Percentiles rank a stretch among this genome's conserved stretches.
Evolutionary conservation across 2,888 invertebrate genomes (phyloP).

Genomic region (Epsilonema sp.): DNA sequence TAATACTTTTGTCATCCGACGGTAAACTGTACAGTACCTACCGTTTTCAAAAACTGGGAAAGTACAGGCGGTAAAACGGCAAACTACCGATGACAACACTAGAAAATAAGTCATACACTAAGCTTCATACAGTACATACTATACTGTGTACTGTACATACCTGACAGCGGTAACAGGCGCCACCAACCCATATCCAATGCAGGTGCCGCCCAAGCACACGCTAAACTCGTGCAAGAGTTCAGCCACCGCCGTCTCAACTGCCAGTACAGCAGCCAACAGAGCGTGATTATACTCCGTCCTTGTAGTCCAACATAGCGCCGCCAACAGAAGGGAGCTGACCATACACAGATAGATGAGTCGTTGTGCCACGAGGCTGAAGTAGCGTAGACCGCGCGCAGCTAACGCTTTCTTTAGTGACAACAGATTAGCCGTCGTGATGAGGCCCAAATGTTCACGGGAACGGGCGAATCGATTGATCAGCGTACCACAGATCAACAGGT

Average conservation of each 20-base stretch:
- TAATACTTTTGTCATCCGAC: no score
- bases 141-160: constrained; percentile 18
- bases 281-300: constrained; percentile 22
- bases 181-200: constrained; percentile 30
- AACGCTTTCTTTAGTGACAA: constrained; percentile 14
- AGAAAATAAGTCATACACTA: neutral
- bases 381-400: constrained; percentile 30
- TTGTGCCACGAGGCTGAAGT: constrained; percentile 29
- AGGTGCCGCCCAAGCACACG: constrained; percentile 29
- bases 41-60: no score
- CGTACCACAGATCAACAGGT: constrained; percentile 26
- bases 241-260: constrained; percentile 23
- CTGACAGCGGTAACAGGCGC: constrained; percentile 25
- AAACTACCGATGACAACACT: neutral
- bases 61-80: neutral
- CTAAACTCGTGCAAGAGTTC: constrained; percentile 29
- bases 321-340: constrained; percentile 21
- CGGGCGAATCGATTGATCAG: constrained; percentile 27
- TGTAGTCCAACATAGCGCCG: constrained; percentile 27
- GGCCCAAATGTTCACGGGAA: constrained; percentile 19
- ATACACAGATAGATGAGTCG: constrained; percentile 24
- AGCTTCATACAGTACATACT: no score
- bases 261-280: constrained; percentile 23
- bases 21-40: no score
- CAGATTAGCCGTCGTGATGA: neutral